Evolutionary conservation across 53 echinoderm and acorn worm species (phyloP).

Genomic region (Paracentrotus lividus): DNA sequence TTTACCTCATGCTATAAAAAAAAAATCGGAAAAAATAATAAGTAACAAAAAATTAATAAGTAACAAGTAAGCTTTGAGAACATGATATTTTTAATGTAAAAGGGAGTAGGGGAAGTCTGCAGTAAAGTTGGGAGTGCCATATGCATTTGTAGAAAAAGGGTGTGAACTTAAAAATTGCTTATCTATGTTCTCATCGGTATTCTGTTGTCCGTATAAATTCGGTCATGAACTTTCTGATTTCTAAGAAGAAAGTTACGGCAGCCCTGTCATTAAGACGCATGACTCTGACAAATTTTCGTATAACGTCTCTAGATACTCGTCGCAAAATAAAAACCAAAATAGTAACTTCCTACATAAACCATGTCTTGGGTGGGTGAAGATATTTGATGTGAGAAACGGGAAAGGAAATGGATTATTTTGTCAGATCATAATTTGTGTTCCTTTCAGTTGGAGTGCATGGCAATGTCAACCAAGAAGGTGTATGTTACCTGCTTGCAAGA

Average conservation of each 20-base stretch:
- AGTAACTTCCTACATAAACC: neutral
- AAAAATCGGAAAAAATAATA: too few species aligned
- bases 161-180: neutral
- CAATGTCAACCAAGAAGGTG: neutral
- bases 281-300: neutral
- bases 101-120: neutral
- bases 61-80: too few species aligned
- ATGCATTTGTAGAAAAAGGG: neutral
- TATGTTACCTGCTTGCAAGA: neutral
- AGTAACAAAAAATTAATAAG: too few species aligned
- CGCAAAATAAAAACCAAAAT: slow-evolving; percentile 5
- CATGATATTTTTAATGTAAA: neutral
- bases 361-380: slow-evolving; percentile 20
- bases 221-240: neutral
- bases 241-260: neutral
- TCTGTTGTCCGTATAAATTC: neutral
- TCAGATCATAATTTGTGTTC: slow-evolving; percentile 8
- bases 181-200: neutral
- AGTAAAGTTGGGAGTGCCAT: slow-evolving; percentile 2
- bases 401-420: slow-evolving; percentile 37
- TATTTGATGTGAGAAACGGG: neutral
- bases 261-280: slow-evolving; percentile 15
- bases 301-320: neutral
- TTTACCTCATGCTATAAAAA: too few species aligned
- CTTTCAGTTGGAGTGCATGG: neutral